Evolutionary conservation across 2,888 invertebrate species (phyloP), one percentile per base, ranked within the genome.

Genomic region (Drosophila merina): DNA sequence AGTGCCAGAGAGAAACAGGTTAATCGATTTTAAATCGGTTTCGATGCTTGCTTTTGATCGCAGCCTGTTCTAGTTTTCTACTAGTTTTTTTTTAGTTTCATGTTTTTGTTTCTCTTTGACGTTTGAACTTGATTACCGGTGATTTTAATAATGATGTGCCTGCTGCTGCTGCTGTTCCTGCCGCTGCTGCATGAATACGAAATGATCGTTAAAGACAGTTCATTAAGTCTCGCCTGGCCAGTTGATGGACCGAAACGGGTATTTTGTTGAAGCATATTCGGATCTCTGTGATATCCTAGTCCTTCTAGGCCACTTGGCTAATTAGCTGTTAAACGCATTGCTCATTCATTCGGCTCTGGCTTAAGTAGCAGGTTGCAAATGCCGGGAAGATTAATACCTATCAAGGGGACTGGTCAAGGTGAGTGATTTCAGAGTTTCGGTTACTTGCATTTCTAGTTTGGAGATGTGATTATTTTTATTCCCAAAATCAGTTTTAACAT

Each of bases 1-100:
- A 79, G 77, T 82, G 81, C 77, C 79, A 77, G 68, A 58, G 77
- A 79, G 76, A 86, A 87, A 87, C 88, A 86, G 88, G 85, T 86
- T 86, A 86, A 86, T 86, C 85, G 87, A 86, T 86, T 86, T 86
- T 86, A 87, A 86, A 86, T 86, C 88, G 85, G 74, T 83, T 86
- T 81, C 86, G 81, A 86, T 86, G 87, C 77, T 20, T 86, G 36
- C 74, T 87, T 87, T 83, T 86, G 85, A 86, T 86, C 86, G 74
- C 45, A 49, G 26, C 54, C 40, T 50, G 50, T 69, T 47, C 63
- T 36, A 62, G 55, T 60, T 31, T 68, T 44, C 50, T 42, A 57
- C 45, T 76, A 67, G 57, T 47, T 69, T 60, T 48, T 40, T 74
- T 58, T 48, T 36, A 47, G 47, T 14, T 78, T 77, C 75, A 75